Conservation (phyloP, 2,888 invertebrate genomes). For the Mimachlamys varia region DNA sequence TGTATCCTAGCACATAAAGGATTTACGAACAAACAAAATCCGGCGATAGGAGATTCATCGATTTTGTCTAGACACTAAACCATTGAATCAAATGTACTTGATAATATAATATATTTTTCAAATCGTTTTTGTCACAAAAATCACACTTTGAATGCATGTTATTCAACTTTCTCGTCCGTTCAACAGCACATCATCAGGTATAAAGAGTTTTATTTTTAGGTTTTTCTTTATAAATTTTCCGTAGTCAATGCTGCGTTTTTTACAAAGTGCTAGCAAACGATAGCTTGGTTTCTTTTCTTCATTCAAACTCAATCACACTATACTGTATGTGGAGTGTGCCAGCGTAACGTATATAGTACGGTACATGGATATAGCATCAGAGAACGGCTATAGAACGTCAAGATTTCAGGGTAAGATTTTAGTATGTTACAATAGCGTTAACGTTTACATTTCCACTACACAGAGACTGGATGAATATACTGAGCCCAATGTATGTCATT, state of each 20-base stretch:
- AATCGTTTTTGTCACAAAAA: not conserved
- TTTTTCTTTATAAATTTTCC: not conserved
- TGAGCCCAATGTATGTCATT: no score
- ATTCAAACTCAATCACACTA: not conserved
- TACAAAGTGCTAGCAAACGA: not conserved
- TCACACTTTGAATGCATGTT: not conserved
- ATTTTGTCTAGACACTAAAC: not conserved
- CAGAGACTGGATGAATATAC: no score
- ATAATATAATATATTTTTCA: not conserved
- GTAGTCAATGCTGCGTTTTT: not conserved
- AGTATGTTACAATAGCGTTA: no score
- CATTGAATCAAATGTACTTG: not conserved
- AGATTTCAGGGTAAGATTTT: no score
- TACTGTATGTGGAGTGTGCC: not conserved
- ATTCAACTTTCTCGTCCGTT: not conserved
- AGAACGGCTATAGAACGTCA: no score
- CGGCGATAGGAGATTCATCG: not conserved
- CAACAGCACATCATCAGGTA: not conserved
- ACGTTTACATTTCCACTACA: no score
- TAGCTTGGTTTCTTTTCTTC: not conserved
- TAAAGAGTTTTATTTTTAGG: not conserved
- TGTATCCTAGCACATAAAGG: not conserved
- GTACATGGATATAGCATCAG: no score
- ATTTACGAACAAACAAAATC: not conserved
- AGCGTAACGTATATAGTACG: no score